Percentiles rank a stretch among this genome's conserved stretches.
These are phyloP conservation scores for Clinocottus analis DNA, from an alignment of 2,113 vertebrate genomes.

Conservation along the genomic window DNA sequence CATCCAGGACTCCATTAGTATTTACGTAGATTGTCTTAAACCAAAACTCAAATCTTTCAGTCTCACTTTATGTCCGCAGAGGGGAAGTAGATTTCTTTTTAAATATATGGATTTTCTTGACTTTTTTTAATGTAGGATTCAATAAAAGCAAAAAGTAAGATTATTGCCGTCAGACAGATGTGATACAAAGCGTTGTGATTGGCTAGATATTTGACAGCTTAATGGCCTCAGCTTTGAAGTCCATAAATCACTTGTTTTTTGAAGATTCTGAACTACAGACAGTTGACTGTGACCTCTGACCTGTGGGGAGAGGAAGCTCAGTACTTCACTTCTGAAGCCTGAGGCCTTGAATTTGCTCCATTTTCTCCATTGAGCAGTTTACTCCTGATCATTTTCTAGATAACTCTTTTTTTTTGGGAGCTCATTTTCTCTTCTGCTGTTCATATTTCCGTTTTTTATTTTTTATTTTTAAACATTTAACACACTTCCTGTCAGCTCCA, in stretches of 20 bases:
- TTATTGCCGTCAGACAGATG: neutral
- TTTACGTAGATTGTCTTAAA: too few relatives aligned
- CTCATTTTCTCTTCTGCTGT: neutral
- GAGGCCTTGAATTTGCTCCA: neutral
- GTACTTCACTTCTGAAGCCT: too few relatives aligned
- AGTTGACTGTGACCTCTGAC: conserved; percentile 18
- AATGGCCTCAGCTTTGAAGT: neutral
- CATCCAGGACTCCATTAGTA: too few relatives aligned
- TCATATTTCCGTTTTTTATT: too few relatives aligned
- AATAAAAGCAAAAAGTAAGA: neutral
- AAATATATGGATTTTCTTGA: too few relatives aligned
- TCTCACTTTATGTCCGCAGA: too few relatives aligned
- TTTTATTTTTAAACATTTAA: neutral
- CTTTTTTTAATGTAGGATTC: too few relatives aligned
- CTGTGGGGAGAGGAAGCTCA: conserved; percentile 10
- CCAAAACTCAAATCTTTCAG: too few relatives aligned
- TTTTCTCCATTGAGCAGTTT: neutral
- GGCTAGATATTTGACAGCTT: neutral
- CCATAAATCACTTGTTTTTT: neutral
- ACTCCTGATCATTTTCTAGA: neutral
- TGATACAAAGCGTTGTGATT: neutral
- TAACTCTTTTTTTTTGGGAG: too few relatives aligned
- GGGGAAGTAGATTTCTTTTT: too few relatives aligned
- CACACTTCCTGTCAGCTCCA: neutral
- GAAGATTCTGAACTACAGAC: neutral